Evolutionary conservation across 2,888 invertebrate species (phyloP).

Genomic region (Tipula confusa): DNA sequence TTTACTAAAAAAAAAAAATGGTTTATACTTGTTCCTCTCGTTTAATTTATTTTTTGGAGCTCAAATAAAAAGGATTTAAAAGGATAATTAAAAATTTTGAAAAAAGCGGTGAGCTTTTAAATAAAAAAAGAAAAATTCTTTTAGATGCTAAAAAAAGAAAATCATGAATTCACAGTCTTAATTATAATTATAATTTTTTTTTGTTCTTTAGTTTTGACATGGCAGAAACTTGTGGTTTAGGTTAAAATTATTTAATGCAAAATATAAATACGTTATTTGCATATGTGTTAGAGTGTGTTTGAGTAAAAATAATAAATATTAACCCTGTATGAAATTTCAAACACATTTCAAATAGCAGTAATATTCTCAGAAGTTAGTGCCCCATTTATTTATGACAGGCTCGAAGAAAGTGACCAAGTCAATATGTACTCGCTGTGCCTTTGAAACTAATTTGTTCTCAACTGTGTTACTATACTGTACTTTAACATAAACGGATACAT

Average conservation of each 20-base stretch:
- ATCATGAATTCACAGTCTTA: not conserved
- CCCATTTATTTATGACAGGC: no score
- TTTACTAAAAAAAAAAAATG: no score
- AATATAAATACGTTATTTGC: not conserved
- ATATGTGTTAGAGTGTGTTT: no score
- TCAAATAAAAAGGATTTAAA: not conserved
- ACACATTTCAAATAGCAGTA: no score
- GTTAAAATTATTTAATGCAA: not conserved
- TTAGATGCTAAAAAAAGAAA: not conserved
- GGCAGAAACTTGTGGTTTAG: not conserved
- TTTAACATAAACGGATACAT: no score
- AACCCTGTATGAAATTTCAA: no score
- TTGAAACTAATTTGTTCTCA: no score
- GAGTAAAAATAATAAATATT: no score
- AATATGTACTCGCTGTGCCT: no score
- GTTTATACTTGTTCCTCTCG: not conserved
- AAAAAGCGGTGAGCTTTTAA: not conserved
- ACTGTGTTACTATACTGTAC: no score
- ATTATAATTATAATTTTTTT: not conserved
- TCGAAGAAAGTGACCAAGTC: no score
- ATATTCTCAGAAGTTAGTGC: no score
- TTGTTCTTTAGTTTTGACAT: not conserved
- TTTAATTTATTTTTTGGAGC: constrained; percentile 8
- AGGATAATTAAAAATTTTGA: not conserved
- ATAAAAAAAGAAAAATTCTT: not conserved